phyloP scores from a whole-genome alignment of 2,797 vertebrate genomes.

The Ciconia nigra region DNA sequence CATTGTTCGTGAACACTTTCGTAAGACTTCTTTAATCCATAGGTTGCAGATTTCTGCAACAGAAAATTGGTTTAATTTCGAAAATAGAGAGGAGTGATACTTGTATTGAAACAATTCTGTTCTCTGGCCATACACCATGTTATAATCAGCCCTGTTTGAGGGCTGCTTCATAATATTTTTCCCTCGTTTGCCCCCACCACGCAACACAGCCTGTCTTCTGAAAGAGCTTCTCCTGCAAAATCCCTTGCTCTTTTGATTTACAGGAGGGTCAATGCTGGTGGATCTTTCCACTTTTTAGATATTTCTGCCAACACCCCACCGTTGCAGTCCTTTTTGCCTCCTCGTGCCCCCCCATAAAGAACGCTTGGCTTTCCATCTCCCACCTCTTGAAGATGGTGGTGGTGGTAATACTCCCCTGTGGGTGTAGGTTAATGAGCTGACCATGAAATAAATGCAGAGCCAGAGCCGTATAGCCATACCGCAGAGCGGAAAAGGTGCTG shows the following conservation, averaged over 20 bases:
- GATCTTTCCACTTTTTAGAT: not conserved
- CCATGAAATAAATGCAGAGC: not conserved
- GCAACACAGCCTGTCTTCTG: not conserved
- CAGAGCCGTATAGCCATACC: not conserved
- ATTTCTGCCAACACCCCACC: not conserved
- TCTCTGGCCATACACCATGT: not conserved
- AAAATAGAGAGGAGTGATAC: not conserved
- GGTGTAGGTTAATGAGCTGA: not conserved
- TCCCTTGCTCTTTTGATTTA: not conserved
- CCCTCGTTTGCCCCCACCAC: not conserved
- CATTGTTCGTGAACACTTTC: not conserved
- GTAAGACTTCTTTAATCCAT: not conserved
- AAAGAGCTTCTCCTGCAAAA: not conserved
- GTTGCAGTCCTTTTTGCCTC: not conserved
- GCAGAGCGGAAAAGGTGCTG: not conserved
- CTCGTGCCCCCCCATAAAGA: accelerated
- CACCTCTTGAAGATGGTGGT: not conserved
- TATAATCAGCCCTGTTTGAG: not conserved
- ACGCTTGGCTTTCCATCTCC: not conserved
- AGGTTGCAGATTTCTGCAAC: not conserved
- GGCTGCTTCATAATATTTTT: not conserved
- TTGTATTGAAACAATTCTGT: not conserved
- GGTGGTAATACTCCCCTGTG: not conserved
- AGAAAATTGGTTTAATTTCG: not conserved
- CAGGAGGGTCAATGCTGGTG: not conserved